Evolutionary conservation across 1,140 invertebrate species (phyloP).

Genomic region (Yoshiicerus persimilis): DNA sequence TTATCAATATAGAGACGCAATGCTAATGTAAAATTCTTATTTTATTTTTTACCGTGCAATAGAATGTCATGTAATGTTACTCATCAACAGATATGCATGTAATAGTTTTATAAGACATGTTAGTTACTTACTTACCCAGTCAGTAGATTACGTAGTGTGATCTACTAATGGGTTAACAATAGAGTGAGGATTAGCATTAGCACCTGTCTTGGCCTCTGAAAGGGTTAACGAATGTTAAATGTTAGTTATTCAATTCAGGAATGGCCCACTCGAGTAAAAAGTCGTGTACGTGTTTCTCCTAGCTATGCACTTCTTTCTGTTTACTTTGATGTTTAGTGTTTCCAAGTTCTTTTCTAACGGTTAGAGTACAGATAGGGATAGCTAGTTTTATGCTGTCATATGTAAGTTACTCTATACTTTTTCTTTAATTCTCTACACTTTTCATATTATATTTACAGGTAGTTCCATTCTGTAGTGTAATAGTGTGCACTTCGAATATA

Average conservation of each 20-base stretch:
- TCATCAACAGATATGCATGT: neutral
- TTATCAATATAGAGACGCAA: no score
- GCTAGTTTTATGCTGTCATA: neutral
- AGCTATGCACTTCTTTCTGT: neutral
- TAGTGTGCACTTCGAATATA: no score
- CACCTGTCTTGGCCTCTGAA: neutral
- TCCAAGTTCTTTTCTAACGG: neutral
- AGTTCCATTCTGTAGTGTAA: no score
- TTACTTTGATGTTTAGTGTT: neutral
- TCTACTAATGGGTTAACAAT: neutral
- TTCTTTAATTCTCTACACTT: no score
- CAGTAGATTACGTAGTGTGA: neutral
- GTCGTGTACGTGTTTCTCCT: neutral
- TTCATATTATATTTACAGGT: no score
- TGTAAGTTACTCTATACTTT: neutral
- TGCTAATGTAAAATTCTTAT: no score
- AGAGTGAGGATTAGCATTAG: neutral
- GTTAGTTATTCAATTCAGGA: neutral
- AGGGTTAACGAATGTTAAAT: conserved; percentile 1
- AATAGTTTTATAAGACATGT: neutral
- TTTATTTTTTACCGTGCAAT: neutral
- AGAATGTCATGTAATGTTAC: neutral
- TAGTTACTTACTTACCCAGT: neutral
- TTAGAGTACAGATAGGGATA: no score
- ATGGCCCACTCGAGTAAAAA: neutral